A percentile compares a stretch with the other conserved stretches of the same genome.
phyloP scores from a whole-genome alignment of 23 tunicate genomes.

The Ciona savignyi region DNA sequence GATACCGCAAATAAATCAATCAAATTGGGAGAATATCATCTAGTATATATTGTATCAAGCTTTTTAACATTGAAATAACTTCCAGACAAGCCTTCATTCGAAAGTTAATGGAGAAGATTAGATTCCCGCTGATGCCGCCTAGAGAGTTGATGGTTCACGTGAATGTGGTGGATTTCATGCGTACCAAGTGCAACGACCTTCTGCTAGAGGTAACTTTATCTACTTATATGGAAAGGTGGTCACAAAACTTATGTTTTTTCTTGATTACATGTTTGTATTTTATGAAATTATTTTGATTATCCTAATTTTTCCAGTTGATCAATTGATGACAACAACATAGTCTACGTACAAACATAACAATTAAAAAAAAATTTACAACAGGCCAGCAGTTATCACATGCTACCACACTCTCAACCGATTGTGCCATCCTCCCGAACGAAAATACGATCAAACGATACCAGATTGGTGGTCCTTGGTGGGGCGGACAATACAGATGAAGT shows the following conservation, averaged over 20 bases:
- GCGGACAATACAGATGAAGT: conserved; percentile 99
- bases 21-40: no score
- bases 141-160: conserved; percentile 99
- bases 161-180: conserved; percentile 97
- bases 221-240: no score
- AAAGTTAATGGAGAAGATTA: conserved; percentile 93
- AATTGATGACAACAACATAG: background rate
- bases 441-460: conserved; percentile 81
- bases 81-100: conserved; percentile 92
- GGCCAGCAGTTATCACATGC: conserved; percentile 99
- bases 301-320: no score
- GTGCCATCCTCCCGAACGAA: conserved; percentile 87
- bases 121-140: conserved; percentile 99
- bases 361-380: conserved; percentile 4
- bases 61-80: no score
- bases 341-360: background rate
- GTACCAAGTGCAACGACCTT: conserved; percentile 95
- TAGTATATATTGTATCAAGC: no score
- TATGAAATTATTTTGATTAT: no score
- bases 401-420: conserved; percentile 97
- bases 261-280: no score
- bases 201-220: conserved; percentile 68
- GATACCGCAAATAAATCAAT: no score
- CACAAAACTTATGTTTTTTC: no score
- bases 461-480: conserved; percentile 95